phyloP scores from a whole-genome alignment of 1,140 invertebrate species.

The Drosophila pruinosa region DNA sequence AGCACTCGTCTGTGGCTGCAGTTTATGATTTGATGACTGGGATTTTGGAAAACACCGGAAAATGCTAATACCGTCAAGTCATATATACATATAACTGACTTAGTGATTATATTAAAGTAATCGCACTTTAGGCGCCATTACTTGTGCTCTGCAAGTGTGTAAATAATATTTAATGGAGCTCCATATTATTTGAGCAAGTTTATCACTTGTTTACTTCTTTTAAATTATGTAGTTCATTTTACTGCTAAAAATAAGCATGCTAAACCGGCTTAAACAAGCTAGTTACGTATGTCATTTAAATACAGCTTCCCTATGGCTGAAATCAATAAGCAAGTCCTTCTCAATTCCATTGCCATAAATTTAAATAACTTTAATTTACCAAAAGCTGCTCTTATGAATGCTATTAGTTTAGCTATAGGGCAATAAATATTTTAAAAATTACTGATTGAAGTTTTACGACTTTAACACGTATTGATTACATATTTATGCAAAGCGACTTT shows the following conservation, averaged over 20 bases:
- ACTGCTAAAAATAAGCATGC: no score
- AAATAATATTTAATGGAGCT: not conserved
- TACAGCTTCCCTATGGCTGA: no score
- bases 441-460: not conserved
- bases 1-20: not conserved
- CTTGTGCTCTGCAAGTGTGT: not conserved
- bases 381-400: no score
- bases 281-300: no score
- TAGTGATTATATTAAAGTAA: not conserved
- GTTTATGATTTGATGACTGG: slow-evolving; percentile 3
- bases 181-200: not conserved
- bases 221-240: no score
- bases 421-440: not conserved
- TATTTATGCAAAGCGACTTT: not conserved
- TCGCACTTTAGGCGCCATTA: not conserved
- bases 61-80: not conserved
- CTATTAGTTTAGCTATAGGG: no score
- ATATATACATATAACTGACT: not conserved
- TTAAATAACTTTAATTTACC: no score
- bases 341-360: no score
- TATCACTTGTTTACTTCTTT: not conserved
- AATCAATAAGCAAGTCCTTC: no score
- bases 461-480: not conserved
- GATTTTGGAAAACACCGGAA: slow-evolving; percentile 1
- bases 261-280: no score